Base-by-base conservation (phyloP, 2,888 invertebrate species). In the Lordiphosa andalusiaca region DNA sequence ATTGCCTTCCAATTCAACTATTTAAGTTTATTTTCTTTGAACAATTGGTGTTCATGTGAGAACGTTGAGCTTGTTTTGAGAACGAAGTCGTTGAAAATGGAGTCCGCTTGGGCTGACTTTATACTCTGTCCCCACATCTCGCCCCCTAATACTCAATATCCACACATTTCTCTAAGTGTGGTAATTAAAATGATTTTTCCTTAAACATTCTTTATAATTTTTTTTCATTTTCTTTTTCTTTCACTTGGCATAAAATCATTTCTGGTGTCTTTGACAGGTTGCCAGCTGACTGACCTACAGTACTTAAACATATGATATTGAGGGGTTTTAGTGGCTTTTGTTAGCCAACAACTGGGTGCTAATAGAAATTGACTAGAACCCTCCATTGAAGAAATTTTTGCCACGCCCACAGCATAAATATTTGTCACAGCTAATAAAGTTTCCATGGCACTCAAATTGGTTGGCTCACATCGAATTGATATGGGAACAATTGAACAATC, bases 241-340 rank as follows among this genome's bases (percentile, higher is more conserved):
- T 16, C 2, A 16, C 7, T 25, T 30, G 30, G 30, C 66, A 55
- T 67, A 56, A 41, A 36, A 68, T 70, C 56, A 63, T 64, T 64
- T 53, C 46, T 41, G 48, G 59, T 62, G 69, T 51, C 67, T 74
- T 84, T 78, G 84, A 84, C 58, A 71, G 48, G 40, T 40, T 84
- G 84, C 66, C 66, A 67, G 54, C 13, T 68, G 68, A 48, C 80
- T 61, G 66, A 69, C 83, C 72, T 69, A 67, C 46, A 68, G 44
- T 42, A 25, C 46, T 37, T 16, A 33, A 16, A 44, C 33, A 13
- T 30, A 10, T 9, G 9, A 16, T 16, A 16, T 16, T 30, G 3
- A 1, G 30, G 9, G 9, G 9, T 9, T 30, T 30, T 30, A 9
- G 30, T 10, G 1, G 9, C 10, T 30, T 30, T 30, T 30, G 30